Percentiles rank a stretch among this genome's conserved stretches.
Conservation (phyloP, 2,797 vertebrate species). For the Ptychadena robeensis region DNA sequence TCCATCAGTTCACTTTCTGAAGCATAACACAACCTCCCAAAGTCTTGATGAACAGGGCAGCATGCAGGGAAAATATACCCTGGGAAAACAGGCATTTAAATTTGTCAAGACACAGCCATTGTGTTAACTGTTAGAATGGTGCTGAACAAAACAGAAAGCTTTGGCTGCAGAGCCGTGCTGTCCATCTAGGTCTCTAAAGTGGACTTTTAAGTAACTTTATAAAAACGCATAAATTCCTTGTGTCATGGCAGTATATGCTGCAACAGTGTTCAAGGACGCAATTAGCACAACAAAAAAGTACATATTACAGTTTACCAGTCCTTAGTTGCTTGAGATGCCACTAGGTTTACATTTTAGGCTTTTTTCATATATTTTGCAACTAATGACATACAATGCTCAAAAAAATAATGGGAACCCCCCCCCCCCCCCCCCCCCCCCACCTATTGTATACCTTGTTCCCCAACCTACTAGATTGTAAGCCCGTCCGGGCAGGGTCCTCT, state of each 20-base stretch:
- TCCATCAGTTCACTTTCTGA: constrained; percentile 64
- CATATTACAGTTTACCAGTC: no score
- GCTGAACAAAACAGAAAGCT: background rate
- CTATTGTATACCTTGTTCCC: no score
- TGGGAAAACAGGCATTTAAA: constrained; percentile 23
- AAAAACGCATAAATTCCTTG: background rate
- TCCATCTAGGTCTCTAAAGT: background rate
- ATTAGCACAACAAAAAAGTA: no score
- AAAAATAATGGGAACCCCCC: no score
- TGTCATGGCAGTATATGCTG: background rate
- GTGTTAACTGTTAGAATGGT: constrained; percentile 34
- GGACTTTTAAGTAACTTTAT: background rate
- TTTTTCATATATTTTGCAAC: no score
- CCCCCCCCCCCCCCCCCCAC: no score
- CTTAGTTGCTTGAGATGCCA: no score
- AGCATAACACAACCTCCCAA: constrained; percentile 67
- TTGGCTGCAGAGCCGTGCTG: background rate
- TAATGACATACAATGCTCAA: no score
- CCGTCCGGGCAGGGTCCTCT: no score
- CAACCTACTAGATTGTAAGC: no score
- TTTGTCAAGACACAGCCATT: constrained; percentile 18
- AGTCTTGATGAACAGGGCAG: constrained; percentile 45
- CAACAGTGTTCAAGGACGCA: no score
- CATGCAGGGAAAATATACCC: constrained; percentile 35
- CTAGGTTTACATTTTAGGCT: no score